phyloP scores from a whole-genome alignment of 2,888 invertebrate species.

The Catocala nupta region DNA sequence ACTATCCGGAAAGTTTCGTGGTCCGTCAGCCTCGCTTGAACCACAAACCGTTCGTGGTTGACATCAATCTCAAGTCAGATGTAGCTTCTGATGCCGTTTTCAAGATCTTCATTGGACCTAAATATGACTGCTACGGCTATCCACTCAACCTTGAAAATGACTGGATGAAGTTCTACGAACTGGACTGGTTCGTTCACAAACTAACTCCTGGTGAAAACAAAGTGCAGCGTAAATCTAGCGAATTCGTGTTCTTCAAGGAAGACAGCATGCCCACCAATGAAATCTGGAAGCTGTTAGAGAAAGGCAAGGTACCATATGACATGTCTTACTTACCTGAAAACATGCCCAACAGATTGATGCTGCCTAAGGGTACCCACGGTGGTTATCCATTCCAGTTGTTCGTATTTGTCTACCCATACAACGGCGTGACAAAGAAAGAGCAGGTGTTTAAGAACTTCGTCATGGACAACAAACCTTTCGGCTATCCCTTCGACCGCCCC shows the following conservation, averaged over 20 bases:
- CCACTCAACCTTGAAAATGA: slow-evolving; percentile 83
- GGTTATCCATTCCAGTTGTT: slow-evolving; percentile 90
- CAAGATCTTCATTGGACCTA: slow-evolving; percentile 90
- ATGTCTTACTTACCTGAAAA: slow-evolving; percentile 85
- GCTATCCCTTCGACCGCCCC: slow-evolving; percentile 88
- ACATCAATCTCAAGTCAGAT: slow-evolving; percentile 88
- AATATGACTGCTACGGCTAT: slow-evolving; percentile 87
- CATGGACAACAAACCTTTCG: slow-evolving; percentile 84
- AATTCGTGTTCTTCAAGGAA: slow-evolving; percentile 88
- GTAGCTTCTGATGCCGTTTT: slow-evolving; percentile 87
- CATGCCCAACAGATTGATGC: slow-evolving; percentile 89
- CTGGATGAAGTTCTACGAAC: slow-evolving; percentile 87
- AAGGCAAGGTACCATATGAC: slow-evolving; percentile 83
- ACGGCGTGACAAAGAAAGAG: slow-evolving; percentile 70
- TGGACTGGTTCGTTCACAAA: slow-evolving; percentile 88
- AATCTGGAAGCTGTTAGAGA: slow-evolving; percentile 87
- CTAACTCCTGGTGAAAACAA: slow-evolving; percentile 89
- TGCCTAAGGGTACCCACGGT: slow-evolving; percentile 90
- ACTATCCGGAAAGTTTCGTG: slow-evolving; percentile 76
- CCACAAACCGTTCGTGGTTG: slow-evolving; percentile 89
- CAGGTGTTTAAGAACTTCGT: slow-evolving; percentile 63
- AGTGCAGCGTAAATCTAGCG: slow-evolving; percentile 89
- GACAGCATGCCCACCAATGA: slow-evolving; percentile 89
- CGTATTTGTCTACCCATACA: slow-evolving; percentile 87
- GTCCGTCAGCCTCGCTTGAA: slow-evolving; percentile 91